Percentiles rank a stretch among this genome's conserved stretches.
Evolutionary conservation across 2,888 invertebrate species (phyloP).

Genomic region (Pheosia gnoma): DNA sequence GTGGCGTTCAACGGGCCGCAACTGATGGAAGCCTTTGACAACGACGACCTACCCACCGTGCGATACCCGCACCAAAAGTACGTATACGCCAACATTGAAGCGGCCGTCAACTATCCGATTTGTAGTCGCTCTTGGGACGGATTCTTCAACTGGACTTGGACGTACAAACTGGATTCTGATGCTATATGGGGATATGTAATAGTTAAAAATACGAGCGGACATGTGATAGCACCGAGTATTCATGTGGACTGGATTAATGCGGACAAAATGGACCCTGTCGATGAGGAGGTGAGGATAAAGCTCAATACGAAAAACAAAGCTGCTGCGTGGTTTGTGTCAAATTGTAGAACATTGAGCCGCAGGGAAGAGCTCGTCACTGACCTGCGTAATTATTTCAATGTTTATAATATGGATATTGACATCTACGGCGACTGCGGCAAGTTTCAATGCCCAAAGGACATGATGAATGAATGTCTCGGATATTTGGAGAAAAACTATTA

Average conservation of each 20-base stretch:
- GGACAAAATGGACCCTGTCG: constrained; percentile 43
- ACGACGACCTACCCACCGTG: constrained; percentile 44
- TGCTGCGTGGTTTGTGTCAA: constrained; percentile 67
- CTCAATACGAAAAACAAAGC: constrained; percentile 48
- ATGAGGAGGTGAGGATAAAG: constrained; percentile 34
- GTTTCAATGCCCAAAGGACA: constrained; percentile 50
- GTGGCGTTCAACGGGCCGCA: constrained; percentile 65
- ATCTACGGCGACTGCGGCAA: constrained; percentile 63
- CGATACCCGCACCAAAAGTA: constrained; percentile 59
- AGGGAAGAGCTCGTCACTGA: constrained; percentile 53
- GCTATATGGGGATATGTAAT: constrained; percentile 61
- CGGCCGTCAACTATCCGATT: constrained; percentile 58
- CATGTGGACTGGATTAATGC: constrained; percentile 50
- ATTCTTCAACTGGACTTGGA: constrained; percentile 75
- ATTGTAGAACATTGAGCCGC: constrained; percentile 55
- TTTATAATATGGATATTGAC: constrained; percentile 53
- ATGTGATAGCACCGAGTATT: constrained; percentile 53
- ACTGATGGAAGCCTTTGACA: constrained; percentile 29
- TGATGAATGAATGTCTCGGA: constrained; percentile 52
- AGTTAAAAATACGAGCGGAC: constrained; percentile 49
- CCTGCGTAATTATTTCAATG: constrained; percentile 45
- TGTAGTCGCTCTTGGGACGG: constrained; percentile 50
- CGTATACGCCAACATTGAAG: constrained; percentile 63
- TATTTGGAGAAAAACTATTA: constrained; percentile 57
- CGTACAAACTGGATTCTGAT: constrained; percentile 66